phyloP scores from a whole-genome alignment of 1,140 invertebrate species.

The Drosophila miranda region DNA sequence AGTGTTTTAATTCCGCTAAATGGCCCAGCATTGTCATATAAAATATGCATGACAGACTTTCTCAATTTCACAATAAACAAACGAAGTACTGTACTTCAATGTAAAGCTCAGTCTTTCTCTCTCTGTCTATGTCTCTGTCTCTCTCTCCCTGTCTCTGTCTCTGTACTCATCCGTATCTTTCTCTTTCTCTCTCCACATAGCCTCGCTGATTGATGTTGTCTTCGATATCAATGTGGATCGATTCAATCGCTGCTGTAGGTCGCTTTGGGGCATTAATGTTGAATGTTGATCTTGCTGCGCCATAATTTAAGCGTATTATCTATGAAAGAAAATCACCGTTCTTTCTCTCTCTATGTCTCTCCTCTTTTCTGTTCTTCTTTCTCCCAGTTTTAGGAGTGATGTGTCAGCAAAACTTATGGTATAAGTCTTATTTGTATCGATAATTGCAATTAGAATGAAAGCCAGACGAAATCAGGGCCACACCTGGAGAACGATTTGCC shows the following conservation, averaged over 20 bases:
- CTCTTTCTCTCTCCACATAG: conserved; percentile 12
- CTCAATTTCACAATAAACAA: conserved; percentile 41
- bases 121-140: neutral
- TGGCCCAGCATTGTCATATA: conserved; percentile 59
- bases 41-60: conserved; percentile 74
- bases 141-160: neutral
- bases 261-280: conserved; percentile 68
- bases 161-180: neutral
- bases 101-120: conserved; percentile 3
- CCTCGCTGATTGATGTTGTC: conserved; percentile 59
- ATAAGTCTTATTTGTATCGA: conserved; percentile 37
- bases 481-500: conserved; percentile 4
- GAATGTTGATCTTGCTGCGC: conserved; percentile 60
- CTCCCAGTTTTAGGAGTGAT: neutral
- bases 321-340: conserved; percentile 79
- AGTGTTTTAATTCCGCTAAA: conserved; percentile 72
- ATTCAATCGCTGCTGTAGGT: conserved; percentile 74
- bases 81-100: conserved; percentile 9
- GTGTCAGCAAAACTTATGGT: conserved; percentile 21
- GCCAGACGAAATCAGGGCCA: conserved; percentile 56
- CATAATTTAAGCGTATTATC: conserved; percentile 82
- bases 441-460: conserved; percentile 70
- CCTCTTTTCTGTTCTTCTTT: neutral
- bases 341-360: neutral
- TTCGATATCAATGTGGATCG: conserved; percentile 61